These are phyloP conservation scores for Tinamus guttatus DNA, from an alignment of 2,113 vertebrate genomes.

Conservation along the genomic window DNA sequence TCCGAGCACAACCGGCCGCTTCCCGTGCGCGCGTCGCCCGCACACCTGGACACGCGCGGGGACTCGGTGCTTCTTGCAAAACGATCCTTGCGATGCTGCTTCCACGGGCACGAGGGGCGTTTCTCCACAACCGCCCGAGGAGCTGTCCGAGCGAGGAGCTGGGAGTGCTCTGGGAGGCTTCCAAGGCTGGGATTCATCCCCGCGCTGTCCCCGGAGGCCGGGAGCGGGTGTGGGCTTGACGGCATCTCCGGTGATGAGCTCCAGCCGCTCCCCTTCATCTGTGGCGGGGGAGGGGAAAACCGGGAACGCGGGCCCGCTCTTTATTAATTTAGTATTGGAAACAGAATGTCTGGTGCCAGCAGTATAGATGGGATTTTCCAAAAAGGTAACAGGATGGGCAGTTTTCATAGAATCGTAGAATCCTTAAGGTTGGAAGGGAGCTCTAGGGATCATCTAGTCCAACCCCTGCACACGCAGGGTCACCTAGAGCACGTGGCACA, in stretches of 20 bases:
- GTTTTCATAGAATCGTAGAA: not conserved
- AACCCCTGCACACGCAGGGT: too few species aligned
- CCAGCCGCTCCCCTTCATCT: constrained; percentile 21
- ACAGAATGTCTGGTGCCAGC: not conserved
- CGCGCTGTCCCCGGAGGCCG: not conserved
- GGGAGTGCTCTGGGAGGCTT: constrained; percentile 14
- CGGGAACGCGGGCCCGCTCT: not conserved
- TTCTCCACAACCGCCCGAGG: not conserved
- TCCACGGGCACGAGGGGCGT: not conserved
- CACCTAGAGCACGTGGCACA: too few species aligned
- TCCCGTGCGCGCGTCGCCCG: not conserved
- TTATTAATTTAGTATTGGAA: not conserved
- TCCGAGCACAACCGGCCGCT: not conserved
- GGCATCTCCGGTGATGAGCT: not conserved
- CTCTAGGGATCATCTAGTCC: too few species aligned
- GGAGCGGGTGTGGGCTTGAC: not conserved
- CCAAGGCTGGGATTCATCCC: not conserved
- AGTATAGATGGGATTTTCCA: not conserved
- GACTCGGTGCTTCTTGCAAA: not conserved
- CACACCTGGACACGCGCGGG: fast-evolving
- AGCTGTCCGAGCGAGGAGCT: not conserved
- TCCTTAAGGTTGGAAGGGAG: too few species aligned
- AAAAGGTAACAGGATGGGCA: not conserved
- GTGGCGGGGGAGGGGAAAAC: not conserved
- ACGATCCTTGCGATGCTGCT: not conserved